Base-by-base conservation (phyloP, 2,797 vertebrate genomes). In the Phylloscopus collybita region DNA sequence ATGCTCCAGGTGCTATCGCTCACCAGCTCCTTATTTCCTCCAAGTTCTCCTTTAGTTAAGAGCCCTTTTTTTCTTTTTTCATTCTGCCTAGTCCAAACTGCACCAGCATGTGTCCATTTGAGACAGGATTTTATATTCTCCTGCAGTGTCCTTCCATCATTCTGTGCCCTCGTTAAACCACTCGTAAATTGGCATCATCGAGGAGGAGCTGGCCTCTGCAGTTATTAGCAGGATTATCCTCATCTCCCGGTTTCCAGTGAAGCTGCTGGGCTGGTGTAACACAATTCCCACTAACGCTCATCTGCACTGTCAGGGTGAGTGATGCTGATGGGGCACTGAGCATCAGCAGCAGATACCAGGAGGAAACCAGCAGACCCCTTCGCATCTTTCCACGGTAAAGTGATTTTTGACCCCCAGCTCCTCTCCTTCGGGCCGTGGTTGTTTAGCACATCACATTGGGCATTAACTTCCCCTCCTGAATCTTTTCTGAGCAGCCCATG, bases 221-320 rank as follows among this genome's bases (percentile, higher is more conserved):
- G 74, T 91, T 94, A 89, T 93, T 96, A 91, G 84, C 38, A 61
- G 75, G 84, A 94, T 94, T 96, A 69, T 91, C 89, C 71, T 89
- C 75, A 49, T 93, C 88, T 78, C 74, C n/a, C 0, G 0, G 12
- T 53, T 90, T 49, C 67, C 92, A 90, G 64, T 11, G 10, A 57
- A 76, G 80, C 86, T 81, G 62, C 83, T 84, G 21, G 18, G 70
- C 57, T 95, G 83, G n/a, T 80, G 9, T 51, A 81, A 53, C 59
- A 15, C 76, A 73, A 27, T 89, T 93, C 56, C 57, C 53, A 29
- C 26, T 61, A 51, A 76, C 0, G 0, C 69, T 90, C 17, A 0
- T 82, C 75, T 86, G 42, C 0, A 1, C 51, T 79, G 47, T 69
- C 2, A 1, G 34, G 30, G 53, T 70, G 61, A 86, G 50, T 0